A percentile compares a stretch with the other conserved stretches of the same genome.
These are phyloP conservation scores for Rhinatrema bivittatum DNA, from an alignment of 2,797 vertebrate genomes.

Conservation along the genomic window DNA sequence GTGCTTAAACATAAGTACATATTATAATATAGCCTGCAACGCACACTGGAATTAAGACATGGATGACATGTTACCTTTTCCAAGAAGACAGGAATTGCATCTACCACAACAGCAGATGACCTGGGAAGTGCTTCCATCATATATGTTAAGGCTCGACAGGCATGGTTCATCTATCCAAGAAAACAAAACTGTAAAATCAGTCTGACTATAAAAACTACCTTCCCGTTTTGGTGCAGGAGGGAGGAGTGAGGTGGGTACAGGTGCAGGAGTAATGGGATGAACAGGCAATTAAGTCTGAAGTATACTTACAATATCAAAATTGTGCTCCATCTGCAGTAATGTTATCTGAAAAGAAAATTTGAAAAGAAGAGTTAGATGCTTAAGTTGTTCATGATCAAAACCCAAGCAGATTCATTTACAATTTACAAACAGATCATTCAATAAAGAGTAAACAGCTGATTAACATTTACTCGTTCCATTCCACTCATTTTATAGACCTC, in stretches of 20 bases:
- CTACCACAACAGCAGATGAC: constrained; percentile 96
- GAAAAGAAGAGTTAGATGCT: no score
- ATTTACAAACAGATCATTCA: no score
- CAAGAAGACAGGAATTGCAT: constrained; percentile 97
- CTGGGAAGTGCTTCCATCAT: constrained; percentile 99
- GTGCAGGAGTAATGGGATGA: not conserved
- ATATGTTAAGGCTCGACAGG: constrained; percentile 95
- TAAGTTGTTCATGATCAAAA: no score
- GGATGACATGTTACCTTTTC: constrained; percentile 83
- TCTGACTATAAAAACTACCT: constrained; percentile 1
- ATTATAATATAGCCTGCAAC: no score
- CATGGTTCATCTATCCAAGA: constrained; percentile 89
- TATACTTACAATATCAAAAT: constrained; percentile 99
- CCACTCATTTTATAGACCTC: no score
- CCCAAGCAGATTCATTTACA: no score
- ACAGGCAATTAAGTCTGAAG: no score
- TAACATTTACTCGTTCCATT: no score
- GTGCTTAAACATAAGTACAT: no score
- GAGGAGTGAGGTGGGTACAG: not conserved
- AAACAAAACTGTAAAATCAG: not conserved
- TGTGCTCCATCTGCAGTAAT: constrained; percentile 97
- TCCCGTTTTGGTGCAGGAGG: no score
- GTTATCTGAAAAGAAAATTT: constrained; percentile 70
- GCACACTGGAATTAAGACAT: no score
- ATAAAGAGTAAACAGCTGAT: no score